phyloP scores from a whole-genome alignment of 1,140 invertebrate species.

The Drosophila ogumai region DNA sequence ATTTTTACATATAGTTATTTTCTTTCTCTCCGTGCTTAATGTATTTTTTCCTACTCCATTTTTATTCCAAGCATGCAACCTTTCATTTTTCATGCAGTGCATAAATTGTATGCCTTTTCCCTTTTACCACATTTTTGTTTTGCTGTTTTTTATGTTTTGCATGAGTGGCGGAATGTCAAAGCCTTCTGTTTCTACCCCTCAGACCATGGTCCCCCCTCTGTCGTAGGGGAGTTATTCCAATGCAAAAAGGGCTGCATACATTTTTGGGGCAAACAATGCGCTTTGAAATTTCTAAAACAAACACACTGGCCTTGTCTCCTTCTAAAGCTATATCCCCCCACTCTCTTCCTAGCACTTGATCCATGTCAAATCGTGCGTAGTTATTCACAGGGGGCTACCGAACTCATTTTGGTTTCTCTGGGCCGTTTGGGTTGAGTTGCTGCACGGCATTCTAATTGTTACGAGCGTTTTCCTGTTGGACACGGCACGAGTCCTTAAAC shows the following conservation, averaged over 20 bases:
- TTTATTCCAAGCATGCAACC: constrained; percentile 39
- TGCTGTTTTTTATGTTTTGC: constrained; percentile 7
- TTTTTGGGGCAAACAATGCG: constrained; percentile 67
- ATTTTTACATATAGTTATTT: neutral
- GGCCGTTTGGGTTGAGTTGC: constrained; percentile 12
- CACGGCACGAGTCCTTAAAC: constrained; percentile 43
- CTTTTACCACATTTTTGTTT: constrained; percentile 42
- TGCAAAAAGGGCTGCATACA: constrained; percentile 46
- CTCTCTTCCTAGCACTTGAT: neutral
- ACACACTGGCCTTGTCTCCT: neutral
- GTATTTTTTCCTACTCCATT: neutral
- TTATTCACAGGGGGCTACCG: constrained; percentile 6
- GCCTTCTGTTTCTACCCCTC: constrained; percentile 11
- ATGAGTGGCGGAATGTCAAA: constrained; percentile 60
- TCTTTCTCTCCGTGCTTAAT: neutral
- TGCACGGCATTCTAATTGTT: constrained; percentile 55
- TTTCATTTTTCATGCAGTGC: constrained; percentile 65
- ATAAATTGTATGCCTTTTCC: constrained; percentile 62
- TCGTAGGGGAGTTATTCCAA: constrained; percentile 13
- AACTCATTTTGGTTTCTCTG: constrained; percentile 26
- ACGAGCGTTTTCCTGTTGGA: constrained; percentile 72
- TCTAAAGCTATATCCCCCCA: neutral
- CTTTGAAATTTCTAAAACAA: constrained; percentile 71
- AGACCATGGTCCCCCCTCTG: neutral
- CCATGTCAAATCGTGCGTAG: constrained; percentile 63